phyloP scores from a whole-genome alignment of 2,888 invertebrate species.

The Ferrisia virgata region DNA sequence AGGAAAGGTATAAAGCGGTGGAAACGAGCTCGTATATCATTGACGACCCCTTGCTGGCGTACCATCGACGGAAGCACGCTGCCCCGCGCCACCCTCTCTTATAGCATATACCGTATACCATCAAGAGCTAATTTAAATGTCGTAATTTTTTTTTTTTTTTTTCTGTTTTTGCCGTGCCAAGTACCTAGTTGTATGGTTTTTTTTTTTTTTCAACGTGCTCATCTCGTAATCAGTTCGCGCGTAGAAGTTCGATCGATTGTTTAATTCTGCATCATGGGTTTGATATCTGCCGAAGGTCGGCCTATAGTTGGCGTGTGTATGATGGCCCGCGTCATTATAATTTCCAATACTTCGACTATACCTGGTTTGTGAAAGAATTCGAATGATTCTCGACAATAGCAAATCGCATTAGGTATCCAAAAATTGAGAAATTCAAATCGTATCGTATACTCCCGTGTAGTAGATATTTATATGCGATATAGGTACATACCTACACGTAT shows the following conservation, averaged over 20 bases:
- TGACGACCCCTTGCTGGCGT: conserved; percentile 27
- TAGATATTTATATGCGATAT: too few species aligned
- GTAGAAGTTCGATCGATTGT: background rate
- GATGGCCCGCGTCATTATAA: too few species aligned
- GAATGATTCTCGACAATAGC: too few species aligned
- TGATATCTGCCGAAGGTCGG: too few species aligned
- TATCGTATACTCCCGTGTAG: too few species aligned
- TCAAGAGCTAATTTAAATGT: conserved; percentile 42
- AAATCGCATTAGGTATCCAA: too few species aligned
- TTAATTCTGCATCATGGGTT: too few species aligned
- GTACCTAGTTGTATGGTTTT: background rate
- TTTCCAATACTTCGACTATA: too few species aligned
- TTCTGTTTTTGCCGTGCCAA: background rate
- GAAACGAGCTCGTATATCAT: conserved; percentile 43
- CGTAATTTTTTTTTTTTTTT: conserved; percentile 37
- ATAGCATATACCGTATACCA: background rate
- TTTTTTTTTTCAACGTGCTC: background rate
- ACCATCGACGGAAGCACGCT: background rate
- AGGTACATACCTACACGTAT: too few species aligned
- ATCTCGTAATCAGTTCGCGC: background rate
- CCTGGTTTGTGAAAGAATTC: too few species aligned
- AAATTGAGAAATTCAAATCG: too few species aligned
- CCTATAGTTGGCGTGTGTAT: background rate
- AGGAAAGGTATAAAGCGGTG: conserved; percentile 33
- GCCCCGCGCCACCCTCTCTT: background rate